Conservation (phyloP, 2,113 vertebrate species). For the Puffinus mauretanicus region DNA sequence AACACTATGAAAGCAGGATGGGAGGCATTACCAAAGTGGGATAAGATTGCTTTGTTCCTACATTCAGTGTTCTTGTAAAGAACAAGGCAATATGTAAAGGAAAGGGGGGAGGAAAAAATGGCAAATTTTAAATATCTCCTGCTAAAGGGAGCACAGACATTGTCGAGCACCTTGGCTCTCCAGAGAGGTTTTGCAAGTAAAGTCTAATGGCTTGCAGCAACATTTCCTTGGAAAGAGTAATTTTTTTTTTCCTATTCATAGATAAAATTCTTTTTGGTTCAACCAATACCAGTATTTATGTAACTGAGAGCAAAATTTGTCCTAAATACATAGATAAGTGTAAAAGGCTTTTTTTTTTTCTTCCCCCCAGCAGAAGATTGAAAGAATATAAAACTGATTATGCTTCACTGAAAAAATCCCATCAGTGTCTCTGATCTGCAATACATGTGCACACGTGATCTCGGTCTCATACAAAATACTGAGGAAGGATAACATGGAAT, state of each 20-base stretch:
- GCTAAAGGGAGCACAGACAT: neutral
- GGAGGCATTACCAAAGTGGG: neutral
- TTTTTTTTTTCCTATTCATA: neutral
- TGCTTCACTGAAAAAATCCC: neutral
- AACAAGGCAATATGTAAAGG: neutral
- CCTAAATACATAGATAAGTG: neutral
- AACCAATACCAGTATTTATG: neutral
- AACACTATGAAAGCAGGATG: neutral
- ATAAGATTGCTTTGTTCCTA: neutral
- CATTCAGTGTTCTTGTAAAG: neutral
- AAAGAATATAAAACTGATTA: neutral
- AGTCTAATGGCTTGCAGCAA: neutral
- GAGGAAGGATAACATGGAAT: neutral
- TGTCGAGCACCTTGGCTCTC: neutral
- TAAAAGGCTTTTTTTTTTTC: neutral
- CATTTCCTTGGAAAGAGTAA: neutral
- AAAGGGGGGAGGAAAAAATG: neutral
- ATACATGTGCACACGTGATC: neutral
- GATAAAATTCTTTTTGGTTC: neutral
- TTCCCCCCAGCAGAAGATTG: neutral
- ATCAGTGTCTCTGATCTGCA: neutral
- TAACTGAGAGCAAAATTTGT: neutral
- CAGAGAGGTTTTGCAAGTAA: neutral
- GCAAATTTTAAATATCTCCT: neutral
- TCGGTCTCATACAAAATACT: neutral